Evolutionary conservation across 2,888 invertebrate species (phyloP).

Genomic region (Phaonia tiefii): DNA sequence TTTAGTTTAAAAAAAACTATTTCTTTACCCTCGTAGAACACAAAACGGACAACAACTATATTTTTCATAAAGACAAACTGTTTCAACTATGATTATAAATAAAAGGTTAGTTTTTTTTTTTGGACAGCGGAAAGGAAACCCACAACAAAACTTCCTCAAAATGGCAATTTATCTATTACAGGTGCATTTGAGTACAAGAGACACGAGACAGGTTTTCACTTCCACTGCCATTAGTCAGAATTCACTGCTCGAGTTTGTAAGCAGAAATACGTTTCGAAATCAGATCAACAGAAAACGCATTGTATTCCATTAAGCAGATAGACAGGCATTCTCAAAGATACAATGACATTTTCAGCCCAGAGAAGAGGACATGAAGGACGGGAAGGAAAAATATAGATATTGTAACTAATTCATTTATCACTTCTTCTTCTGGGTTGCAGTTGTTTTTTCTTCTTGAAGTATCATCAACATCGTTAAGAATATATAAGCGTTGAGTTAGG

Average conservation of each 20-base stretch:
- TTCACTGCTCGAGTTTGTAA: background rate
- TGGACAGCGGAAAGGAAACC: constrained; percentile 27
- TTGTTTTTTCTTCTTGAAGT: background rate
- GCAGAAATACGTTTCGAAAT: background rate
- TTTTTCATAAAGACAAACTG: constrained; percentile 12
- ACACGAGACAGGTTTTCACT: background rate
- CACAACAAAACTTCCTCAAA: constrained; percentile 25
- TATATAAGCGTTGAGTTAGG: background rate
- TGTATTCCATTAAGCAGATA: constrained; percentile 32
- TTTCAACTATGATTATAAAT: too few relatives aligned
- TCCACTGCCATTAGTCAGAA: constrained; percentile 7
- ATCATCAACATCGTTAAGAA: constrained; percentile 27
- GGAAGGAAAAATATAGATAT: constrained; percentile 9
- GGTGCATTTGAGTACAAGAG: constrained; percentile 53
- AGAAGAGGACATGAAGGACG: background rate
- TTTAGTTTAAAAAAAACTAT: constrained; percentile 15
- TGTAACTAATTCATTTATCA: constrained; percentile 64
- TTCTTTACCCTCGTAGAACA: constrained; percentile 1
- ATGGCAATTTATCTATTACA: constrained; percentile 43
- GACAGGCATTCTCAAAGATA: constrained; percentile 42
- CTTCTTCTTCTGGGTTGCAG: constrained; percentile 26
- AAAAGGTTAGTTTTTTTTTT: constrained; percentile 54
- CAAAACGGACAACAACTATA: constrained; percentile 14
- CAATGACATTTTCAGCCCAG: constrained; percentile 40
- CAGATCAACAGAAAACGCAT: constrained; percentile 8